Evolutionary conservation across 2,113 vertebrate species (phyloP).

Genomic region (Hydrochoerus hydrochaeris): DNA sequence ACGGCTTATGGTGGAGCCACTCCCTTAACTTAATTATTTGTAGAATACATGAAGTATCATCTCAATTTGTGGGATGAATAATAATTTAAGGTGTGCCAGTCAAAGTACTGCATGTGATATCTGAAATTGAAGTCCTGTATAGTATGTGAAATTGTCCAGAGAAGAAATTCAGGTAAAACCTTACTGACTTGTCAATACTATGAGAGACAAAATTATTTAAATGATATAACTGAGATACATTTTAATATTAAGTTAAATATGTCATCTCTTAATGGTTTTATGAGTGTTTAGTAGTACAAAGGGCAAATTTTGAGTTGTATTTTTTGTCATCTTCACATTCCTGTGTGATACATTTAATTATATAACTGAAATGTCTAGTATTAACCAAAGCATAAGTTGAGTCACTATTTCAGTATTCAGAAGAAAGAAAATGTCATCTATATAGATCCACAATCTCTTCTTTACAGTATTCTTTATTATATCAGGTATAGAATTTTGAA

Average conservation of each 20-base stretch:
- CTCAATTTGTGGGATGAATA: not conserved
- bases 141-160: not conserved
- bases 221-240: not conserved
- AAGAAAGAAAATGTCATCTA: not conserved
- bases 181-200: not conserved
- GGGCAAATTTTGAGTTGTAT: not conserved
- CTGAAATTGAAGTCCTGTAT: not conserved
- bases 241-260: not conserved
- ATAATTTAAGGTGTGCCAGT: not conserved
- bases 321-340: not conserved
- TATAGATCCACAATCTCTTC: not conserved
- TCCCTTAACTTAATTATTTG: not conserved
- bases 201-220: not conserved
- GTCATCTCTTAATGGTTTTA: not conserved
- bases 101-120: not conserved
- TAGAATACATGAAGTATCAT: not conserved
- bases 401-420: not conserved
- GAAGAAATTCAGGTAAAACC: not conserved
- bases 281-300: not conserved
- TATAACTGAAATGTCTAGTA: not conserved
- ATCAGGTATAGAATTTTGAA: conserved; percentile 33
- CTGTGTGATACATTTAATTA: not conserved
- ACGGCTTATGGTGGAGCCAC: not conserved
- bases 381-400: not conserved
- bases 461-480: conserved; percentile 10